Percentiles rank a stretch among this genome's conserved stretches.
phyloP scores from a whole-genome alignment of 2,888 invertebrate genomes.

The Calliphora vomitoria region DNA sequence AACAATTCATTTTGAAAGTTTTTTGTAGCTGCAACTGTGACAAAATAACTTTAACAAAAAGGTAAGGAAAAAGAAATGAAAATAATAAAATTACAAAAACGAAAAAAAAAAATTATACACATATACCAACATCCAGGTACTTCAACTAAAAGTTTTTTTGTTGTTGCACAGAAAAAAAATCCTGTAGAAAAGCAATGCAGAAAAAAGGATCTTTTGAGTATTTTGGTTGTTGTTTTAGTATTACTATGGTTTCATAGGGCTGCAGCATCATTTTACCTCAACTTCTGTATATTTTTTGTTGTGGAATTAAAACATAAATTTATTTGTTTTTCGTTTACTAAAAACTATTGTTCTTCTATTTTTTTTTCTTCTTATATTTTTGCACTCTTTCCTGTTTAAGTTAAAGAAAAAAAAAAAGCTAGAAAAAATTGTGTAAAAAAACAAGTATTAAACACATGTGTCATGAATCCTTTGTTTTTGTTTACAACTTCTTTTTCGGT shows the following conservation, averaged over 20 bases:
- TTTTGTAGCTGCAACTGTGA: slow-evolving; percentile 57
- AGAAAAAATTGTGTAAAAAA: slow-evolving; percentile 7
- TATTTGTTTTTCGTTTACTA: slow-evolving; percentile 25
- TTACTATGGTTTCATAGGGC: neutral
- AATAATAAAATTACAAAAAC: neutral
- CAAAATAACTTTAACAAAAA: slow-evolving; percentile 58
- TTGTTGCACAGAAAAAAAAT: neutral
- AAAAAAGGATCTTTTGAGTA: slow-evolving; percentile 3
- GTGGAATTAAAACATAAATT: slow-evolving; percentile 47
- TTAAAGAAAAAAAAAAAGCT: slow-evolving; percentile 6
- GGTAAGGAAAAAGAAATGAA: neutral
- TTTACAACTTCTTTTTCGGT: slow-evolving; percentile 44
- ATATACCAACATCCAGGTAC: neutral
- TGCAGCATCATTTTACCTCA: slow-evolving; percentile 39
- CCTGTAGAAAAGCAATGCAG: neutral
- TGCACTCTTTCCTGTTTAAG: slow-evolving; percentile 38
- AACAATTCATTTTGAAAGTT: slow-evolving; percentile 58
- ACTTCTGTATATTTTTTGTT: neutral
- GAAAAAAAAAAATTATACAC: neutral
- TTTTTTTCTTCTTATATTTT: slow-evolving; percentile 2
- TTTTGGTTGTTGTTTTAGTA: neutral
- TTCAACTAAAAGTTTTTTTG: neutral
- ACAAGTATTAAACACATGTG: slow-evolving; percentile 58
- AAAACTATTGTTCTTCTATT: slow-evolving; percentile 46
- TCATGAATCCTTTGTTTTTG: slow-evolving; percentile 65